phyloP scores from a whole-genome alignment of 2,888 invertebrate genomes.

The Buathra laborator region DNA sequence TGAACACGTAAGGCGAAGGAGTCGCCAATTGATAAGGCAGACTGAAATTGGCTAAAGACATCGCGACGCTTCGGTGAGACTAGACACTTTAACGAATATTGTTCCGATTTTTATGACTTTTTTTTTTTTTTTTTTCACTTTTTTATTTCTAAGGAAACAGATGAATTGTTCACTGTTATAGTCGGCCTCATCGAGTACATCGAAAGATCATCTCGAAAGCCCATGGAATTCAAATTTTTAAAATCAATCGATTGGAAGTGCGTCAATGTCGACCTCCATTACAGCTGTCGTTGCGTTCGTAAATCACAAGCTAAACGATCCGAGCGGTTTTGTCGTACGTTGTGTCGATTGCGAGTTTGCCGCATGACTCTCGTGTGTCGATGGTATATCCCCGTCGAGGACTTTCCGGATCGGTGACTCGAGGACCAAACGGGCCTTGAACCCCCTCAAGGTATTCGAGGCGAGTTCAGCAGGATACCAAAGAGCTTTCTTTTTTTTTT shows the following conservation, averaged over 20 bases:
- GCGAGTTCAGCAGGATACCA: conserved; percentile 33
- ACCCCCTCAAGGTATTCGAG: conserved; percentile 56
- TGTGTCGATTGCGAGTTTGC: conserved; percentile 18
- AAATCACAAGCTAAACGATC: conserved; percentile 17
- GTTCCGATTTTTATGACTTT: neutral
- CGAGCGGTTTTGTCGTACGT: conserved; percentile 34
- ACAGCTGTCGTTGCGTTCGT: conserved; percentile 33
- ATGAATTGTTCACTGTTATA: neutral
- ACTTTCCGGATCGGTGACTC: conserved; percentile 53
- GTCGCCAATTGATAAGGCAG: conserved; percentile 81
- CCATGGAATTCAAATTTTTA: conserved; percentile 9
- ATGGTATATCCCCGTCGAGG: conserved; percentile 43
- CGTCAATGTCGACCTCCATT: conserved; percentile 69
- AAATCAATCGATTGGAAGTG: conserved; percentile 41
- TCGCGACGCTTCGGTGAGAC: conserved; percentile 66
- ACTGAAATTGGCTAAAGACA: conserved; percentile 83
- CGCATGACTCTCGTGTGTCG: conserved; percentile 23
- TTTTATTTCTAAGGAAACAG: conserved; percentile 22
- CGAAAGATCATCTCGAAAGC: conserved; percentile 34
- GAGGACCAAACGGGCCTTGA: conserved; percentile 50
- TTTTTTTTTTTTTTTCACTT: conserved; percentile 35
- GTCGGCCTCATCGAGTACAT: conserved; percentile 6
- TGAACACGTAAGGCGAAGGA: conserved; percentile 80
- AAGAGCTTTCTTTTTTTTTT: neutral
- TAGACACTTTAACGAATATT: conserved; percentile 55